Percentiles rank a stretch among this genome's conserved stretches.
phyloP scores from a whole-genome alignment of 1,140 invertebrate genomes.

The Xylocopa sonorina region DNA sequence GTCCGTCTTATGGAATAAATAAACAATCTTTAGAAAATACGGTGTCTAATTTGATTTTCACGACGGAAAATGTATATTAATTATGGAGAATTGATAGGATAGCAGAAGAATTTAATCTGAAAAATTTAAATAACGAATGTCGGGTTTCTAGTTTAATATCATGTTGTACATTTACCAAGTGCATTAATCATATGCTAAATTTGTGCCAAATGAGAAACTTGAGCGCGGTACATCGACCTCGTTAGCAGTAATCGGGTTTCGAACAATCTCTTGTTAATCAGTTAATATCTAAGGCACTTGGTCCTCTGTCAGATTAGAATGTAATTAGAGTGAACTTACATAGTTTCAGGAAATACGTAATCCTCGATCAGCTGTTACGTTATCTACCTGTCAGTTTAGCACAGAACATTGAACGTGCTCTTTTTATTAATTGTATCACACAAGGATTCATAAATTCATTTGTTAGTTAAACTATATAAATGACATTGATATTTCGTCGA shows the following conservation, averaged over 20 bases:
- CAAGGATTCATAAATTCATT: too few species aligned
- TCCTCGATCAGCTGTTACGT: background rate
- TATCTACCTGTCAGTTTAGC: background rate
- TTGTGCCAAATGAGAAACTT: conserved; percentile 1
- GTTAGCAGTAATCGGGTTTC: conserved; percentile 3
- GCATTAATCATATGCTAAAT: background rate
- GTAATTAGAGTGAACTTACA: background rate
- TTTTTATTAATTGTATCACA: too few species aligned
- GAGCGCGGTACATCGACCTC: background rate
- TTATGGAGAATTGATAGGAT: too few species aligned
- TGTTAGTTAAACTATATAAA: too few species aligned
- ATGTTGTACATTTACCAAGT: background rate
- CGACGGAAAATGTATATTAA: too few species aligned
- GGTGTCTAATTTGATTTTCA: too few species aligned
- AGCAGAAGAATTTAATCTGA: too few species aligned
- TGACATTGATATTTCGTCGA: too few species aligned
- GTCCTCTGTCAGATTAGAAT: background rate
- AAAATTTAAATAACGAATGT: background rate
- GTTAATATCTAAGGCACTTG: conserved; percentile 7
- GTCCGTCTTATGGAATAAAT: too few species aligned
- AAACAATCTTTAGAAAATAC: too few species aligned
- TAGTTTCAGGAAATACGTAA: background rate
- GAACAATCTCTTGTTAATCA: conserved; percentile 1
- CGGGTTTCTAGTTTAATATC: background rate
- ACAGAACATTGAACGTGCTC: too few species aligned